Evolutionary conservation across 2,888 invertebrate species (phyloP), one percentile per base, ranked within the genome.

Genomic region (Pachycephus smyrnensis): DNA sequence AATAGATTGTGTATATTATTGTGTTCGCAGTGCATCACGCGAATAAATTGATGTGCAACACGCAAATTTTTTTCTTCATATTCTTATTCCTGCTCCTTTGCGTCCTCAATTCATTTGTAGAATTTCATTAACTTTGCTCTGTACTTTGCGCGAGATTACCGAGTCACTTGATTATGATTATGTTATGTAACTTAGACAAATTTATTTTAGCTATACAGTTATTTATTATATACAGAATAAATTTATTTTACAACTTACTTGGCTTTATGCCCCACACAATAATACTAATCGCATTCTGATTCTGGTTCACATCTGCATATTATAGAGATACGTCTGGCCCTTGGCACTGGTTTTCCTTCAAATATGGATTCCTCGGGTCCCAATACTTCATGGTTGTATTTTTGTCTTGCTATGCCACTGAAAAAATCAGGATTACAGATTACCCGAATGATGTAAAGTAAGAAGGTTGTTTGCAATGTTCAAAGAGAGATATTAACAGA

Each of bases 371-470:
- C 92, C 31, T 95, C 93, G 76, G 94, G 94, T 37, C 92, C 92
- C 73, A 98, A 93, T 85, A 99, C 96, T 92, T 97, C 98, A 92
- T 99, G 99, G 3, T 96, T 96, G 92, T 96, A 99, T 83, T 96
- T 94, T 90, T 97, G 98, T 74, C 99, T 94, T 0, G 97, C 96
- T 75, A 93, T 92, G 78, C 96, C 96, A 83, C 97, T 97, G 88
- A 69, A 89, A 89, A 87, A 68, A 81, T 77, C 75, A 35, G 76
- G 12, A 40, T 30, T 36, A 69, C 73, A 37, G 35, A n/a, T 69
- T 12, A 73, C 30, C 15, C 11, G 15, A 73, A 76, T 23, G 35
- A 31, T 31, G 11, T 37, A 35, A 23, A 73, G 15, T 73, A 30
- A 4, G 23, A 32, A 30, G 30, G 35, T 36, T 35, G 23, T 73